Conservation (phyloP, 2,888 invertebrate genomes). For the Arrhopalites spinosus region DNA sequence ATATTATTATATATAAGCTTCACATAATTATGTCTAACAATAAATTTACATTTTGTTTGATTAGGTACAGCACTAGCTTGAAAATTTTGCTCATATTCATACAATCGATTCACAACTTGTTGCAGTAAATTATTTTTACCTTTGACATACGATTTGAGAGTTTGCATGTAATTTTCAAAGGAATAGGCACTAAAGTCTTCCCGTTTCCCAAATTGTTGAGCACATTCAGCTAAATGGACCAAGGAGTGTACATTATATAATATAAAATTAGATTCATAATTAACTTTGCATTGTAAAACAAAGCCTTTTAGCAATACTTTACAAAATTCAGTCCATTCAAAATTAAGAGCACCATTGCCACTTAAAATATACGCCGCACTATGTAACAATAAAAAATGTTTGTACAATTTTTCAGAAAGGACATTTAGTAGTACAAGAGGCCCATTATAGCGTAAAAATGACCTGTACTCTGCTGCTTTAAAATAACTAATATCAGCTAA, state of each 20-base stretch:
- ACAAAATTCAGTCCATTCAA: conserved; percentile 1
- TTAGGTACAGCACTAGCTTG: too few species aligned
- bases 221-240: conserved; percentile 5
- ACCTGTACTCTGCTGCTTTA: conserved; percentile 13
- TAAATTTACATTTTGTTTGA: too few species aligned
- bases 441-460: conserved; percentile 7
- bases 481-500: neutral
- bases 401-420: neutral
- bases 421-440: neutral
- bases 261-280: neutral
- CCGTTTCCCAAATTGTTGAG: neutral
- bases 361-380: neutral
- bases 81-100: too few species aligned
- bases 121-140: too few species aligned
- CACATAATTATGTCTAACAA: too few species aligned
- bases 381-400: neutral
- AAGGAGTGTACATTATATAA: conserved; percentile 26
- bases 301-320: conserved; percentile 1
- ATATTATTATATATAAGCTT: too few species aligned
- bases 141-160: too few species aligned
- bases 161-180: conserved; percentile 25
- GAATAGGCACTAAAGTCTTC: conserved; percentile 14
- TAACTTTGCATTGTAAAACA: neutral
- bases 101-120: too few species aligned
- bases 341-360: neutral